Conservation (phyloP, 2,113 vertebrate species). For the Perccottus glenii region DNA sequence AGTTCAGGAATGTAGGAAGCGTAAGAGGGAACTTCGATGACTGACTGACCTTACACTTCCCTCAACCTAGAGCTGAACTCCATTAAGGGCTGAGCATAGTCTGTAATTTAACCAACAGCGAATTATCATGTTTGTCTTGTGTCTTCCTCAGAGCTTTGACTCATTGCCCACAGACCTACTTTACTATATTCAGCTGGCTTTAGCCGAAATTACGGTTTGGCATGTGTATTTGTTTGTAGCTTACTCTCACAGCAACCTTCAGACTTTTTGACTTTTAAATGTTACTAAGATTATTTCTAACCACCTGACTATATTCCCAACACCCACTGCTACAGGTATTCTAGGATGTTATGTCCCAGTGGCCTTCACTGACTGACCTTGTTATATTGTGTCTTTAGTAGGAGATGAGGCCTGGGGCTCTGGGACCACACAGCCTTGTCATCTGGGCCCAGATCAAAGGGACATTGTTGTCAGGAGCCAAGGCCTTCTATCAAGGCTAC, state of each 20-base stretch:
- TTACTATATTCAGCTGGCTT: slow-evolving; percentile 48
- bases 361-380: slow-evolving; percentile 26
- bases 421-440: slow-evolving; percentile 59
- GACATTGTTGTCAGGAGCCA: slow-evolving; percentile 32
- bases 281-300: too few relatives aligned
- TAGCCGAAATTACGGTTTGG: slow-evolving; percentile 14
- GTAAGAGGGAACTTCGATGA: slow-evolving; percentile 39
- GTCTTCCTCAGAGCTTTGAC: slow-evolving; percentile 60
- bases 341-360: slow-evolving; percentile 4
- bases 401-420: slow-evolving; percentile 45
- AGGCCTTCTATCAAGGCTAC: slow-evolving; percentile 32
- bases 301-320: too few relatives aligned
- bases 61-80: slow-evolving; percentile 77
- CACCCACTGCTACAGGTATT: slow-evolving; percentile 13
- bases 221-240: background rate
- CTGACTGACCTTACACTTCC: slow-evolving; percentile 70
- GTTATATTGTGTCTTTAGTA: slow-evolving; percentile 34
- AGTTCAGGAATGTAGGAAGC: slow-evolving; percentile 66
- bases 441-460: slow-evolving; percentile 62
- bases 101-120: slow-evolving; percentile 79
- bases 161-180: slow-evolving; percentile 53
- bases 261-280: background rate
- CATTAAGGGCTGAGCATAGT: slow-evolving; percentile 69
- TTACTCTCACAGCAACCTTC: background rate
- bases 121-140: slow-evolving; percentile 74